Base-by-base conservation (phyloP, 1,140 invertebrate genomes). In the Drosophila tani region DNA sequence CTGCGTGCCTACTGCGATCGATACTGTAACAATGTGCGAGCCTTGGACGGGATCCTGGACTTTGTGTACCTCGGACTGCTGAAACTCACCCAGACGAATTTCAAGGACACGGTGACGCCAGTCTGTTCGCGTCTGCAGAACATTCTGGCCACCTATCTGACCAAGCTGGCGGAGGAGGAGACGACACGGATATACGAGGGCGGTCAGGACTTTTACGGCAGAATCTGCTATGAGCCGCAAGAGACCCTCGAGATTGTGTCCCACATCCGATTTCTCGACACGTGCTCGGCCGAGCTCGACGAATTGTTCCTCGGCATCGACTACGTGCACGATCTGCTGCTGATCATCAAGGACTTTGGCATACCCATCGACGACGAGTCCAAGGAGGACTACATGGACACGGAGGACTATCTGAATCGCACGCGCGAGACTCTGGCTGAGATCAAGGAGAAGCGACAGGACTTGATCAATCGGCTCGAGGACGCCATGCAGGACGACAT, bases 311-410 rank as follows among this genome's bases (percentile, higher is more conserved):
- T 85, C 19, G 93, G 95, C 51, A 92, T 96, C 5, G 95, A 96
- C 78, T 95, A 96, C 82, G 94, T 95, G 2, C 96, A 96, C 82
- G 95, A 97, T 75, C 91, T 96, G 57, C 95, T 96, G 83, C 94
- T 96, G 50, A 94, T 96, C 7, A 96, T 96, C 75, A 95, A 96
- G 64, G 94, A 96, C 76, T 97, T 95, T 88, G 75, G 93, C n/a
- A 95, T 97, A 60, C 93, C 93, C 0, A 94, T 95, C 41, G 93
- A 95, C n/a, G 92, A 94, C 6, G 94, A 95, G 47, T 95, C 95
- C 73, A 94, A 94, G 75, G 94, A 94, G 35, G 94, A 95, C 56
- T 96, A 95, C 84, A 93, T 94, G 93, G 95, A 93, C 57, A 90
- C 84, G 6, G 92, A 93, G 64, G 94, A 94, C 73, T 93, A 85